phyloP scores from a whole-genome alignment of 2,797 vertebrate species.

The Alauda arvensis region DNA sequence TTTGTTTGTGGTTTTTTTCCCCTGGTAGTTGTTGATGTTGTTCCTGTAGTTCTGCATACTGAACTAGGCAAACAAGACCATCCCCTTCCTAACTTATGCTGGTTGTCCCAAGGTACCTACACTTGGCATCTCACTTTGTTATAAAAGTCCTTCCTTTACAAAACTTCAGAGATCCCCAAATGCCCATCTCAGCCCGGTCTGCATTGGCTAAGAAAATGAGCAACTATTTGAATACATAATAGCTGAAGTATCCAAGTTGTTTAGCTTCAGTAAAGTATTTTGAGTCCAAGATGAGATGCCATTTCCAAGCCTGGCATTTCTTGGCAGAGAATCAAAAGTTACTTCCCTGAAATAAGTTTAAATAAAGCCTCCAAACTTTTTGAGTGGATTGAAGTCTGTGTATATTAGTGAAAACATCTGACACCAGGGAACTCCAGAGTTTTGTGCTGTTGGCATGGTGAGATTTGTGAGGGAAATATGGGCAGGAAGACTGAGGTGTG shows the following conservation, averaged over 20 bases:
- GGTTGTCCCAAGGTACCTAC: background rate
- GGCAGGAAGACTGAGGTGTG: background rate
- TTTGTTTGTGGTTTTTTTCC: background rate
- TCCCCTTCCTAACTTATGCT: background rate
- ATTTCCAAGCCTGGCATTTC: background rate
- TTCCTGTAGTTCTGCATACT: background rate
- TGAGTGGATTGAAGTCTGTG: background rate
- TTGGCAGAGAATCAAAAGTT: background rate
- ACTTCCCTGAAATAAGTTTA: constrained; percentile 6
- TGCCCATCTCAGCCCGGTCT: background rate
- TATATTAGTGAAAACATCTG: background rate
- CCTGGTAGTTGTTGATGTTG: background rate
- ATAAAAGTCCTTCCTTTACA: background rate
- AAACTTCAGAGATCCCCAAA: background rate
- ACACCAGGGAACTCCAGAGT: background rate
- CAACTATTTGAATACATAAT: background rate
- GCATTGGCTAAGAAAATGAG: background rate
- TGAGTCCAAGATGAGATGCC: background rate
- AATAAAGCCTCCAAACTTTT: background rate
- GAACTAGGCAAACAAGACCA: background rate
- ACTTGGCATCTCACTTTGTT: background rate
- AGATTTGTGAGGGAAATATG: background rate
- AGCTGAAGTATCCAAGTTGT: background rate
- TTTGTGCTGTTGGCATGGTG: background rate
- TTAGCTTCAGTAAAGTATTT: background rate